Conservation (phyloP, 2,797 vertebrate genomes). For the Lycodopsis pacificus region DNA sequence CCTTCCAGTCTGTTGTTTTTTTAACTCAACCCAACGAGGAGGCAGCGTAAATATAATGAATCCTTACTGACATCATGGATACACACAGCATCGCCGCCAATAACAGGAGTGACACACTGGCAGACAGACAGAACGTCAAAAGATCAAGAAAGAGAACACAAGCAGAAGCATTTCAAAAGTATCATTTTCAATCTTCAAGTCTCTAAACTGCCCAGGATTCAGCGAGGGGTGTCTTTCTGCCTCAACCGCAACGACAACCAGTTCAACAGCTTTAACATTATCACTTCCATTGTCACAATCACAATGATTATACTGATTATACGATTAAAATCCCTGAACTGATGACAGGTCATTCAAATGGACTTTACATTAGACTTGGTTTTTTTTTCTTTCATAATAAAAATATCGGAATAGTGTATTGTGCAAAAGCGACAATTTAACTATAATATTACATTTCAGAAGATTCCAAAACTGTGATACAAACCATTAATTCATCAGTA, state of each 20-base stretch:
- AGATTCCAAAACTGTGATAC: not conserved
- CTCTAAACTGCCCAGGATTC: not conserved
- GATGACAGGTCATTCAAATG: not conserved
- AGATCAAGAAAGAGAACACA: slow-evolving; percentile 12
- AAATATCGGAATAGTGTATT: not conserved
- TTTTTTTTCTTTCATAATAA: not conserved
- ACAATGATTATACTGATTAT: not conserved
- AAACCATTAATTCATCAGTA: not conserved
- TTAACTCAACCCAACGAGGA: slow-evolving; percentile 8
- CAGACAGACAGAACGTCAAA: not conserved
- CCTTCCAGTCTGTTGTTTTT: not conserved
- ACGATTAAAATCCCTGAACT: not conserved
- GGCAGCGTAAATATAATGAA: not conserved
- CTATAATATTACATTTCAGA: slow-evolving; percentile 1
- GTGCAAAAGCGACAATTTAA: not conserved
- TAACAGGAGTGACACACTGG: not conserved
- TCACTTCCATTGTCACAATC: not conserved
- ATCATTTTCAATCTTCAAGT: not conserved
- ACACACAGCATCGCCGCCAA: slow-evolving; percentile 32
- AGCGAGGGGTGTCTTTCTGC: not conserved
- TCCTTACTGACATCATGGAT: slow-evolving; percentile 26
- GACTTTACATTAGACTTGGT: not conserved
- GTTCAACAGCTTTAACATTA: not conserved
- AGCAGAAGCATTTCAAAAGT: not conserved
- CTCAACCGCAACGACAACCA: not conserved